A percentile compares a stretch with the other conserved stretches of the same genome.
Conservation (phyloP, 2,113 vertebrate species). For the Chlorocebus sabaeus region DNA sequence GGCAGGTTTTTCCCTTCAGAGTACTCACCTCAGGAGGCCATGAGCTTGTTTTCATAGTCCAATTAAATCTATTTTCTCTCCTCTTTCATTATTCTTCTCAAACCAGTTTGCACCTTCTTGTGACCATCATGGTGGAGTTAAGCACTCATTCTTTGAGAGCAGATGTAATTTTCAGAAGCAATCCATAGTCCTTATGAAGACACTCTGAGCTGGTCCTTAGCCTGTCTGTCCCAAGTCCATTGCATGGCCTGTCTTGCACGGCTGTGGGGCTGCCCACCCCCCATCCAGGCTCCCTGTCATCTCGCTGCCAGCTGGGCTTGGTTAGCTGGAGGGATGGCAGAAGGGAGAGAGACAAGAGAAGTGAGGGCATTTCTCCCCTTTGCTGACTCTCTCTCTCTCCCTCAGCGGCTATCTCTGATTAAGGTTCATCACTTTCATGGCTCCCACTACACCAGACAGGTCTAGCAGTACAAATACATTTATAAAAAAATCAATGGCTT, state of each 20-base stretch:
- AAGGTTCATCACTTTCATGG: not conserved
- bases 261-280: not conserved
- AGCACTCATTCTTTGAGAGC: not conserved
- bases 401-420: not conserved
- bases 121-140: not conserved
- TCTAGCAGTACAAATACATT: not conserved
- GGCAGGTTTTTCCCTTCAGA: not conserved
- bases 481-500: not conserved
- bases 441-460: not conserved
- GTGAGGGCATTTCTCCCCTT: not conserved
- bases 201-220: not conserved
- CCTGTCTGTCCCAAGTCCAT: not conserved
- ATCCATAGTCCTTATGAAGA: not conserved
- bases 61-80: not conserved
- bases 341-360: not conserved
- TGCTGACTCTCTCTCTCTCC: not conserved
- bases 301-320: not conserved
- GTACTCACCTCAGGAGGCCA: not conserved
- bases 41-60: not conserved
- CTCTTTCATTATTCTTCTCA: not conserved
- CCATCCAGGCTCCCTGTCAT: not conserved
- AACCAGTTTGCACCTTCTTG: not conserved
- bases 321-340: not conserved
- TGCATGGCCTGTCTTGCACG: not conserved
- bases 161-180: not conserved